Conservation (phyloP, 2,113 vertebrate genomes). For the Paracanthobrama guichenoti region DNA sequence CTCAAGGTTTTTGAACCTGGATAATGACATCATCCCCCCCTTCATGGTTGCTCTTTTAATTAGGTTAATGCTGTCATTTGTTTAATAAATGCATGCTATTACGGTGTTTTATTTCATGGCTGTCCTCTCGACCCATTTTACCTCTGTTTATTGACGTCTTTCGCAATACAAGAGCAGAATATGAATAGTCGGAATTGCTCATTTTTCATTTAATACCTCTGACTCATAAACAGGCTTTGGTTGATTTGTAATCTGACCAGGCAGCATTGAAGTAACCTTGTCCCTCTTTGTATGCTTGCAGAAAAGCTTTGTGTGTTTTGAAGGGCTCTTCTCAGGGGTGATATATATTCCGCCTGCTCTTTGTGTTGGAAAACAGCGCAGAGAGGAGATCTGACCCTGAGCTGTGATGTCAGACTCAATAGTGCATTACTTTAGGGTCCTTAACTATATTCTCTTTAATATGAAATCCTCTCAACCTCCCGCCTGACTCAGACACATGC, state of each 20-base stretch:
- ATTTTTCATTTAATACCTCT: slow-evolving; percentile 15
- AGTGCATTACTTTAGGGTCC: slow-evolving; percentile 19
- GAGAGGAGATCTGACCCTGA: slow-evolving; percentile 39
- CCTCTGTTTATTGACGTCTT: neutral
- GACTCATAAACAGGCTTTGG: neutral
- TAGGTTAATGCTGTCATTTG: neutral
- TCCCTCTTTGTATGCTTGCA: slow-evolving; percentile 34
- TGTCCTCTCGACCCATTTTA: slow-evolving; percentile 20
- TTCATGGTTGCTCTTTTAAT: neutral
- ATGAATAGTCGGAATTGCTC: neutral
- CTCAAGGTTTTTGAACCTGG: neutral
- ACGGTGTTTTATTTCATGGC: neutral
- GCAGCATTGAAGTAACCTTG: slow-evolving; percentile 19
- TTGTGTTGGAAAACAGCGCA: slow-evolving; percentile 36
- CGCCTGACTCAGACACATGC: neutral
- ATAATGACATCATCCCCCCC: neutral
- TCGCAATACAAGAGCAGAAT: slow-evolving; percentile 13
- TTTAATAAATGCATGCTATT: neutral
- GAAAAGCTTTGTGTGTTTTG: slow-evolving; percentile 44
- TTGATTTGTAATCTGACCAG: slow-evolving; percentile 32
- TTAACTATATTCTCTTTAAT: slow-evolving; percentile 36
- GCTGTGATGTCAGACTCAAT: slow-evolving; percentile 47
- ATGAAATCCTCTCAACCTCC: slow-evolving; percentile 22
- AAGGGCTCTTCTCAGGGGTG: slow-evolving; percentile 49
- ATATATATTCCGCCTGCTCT: slow-evolving; percentile 54